These are phyloP conservation scores for Scaptodrosophila latifasciaeformis DNA, from an alignment of 2,888 invertebrate species.

Conservation along the genomic window DNA sequence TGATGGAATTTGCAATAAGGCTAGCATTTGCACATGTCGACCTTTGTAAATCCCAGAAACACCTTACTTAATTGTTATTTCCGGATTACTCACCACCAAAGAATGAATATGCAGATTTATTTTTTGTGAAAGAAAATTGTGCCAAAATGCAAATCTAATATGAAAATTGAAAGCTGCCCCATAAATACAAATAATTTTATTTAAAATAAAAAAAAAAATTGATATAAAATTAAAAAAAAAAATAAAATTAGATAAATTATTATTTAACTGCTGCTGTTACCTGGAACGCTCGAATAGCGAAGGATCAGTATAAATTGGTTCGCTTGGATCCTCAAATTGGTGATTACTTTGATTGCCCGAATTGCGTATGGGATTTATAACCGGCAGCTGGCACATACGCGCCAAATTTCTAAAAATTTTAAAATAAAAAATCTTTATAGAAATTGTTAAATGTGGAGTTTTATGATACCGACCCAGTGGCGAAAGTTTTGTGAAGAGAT, in stretches of 20 bases:
- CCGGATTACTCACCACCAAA: too few species aligned
- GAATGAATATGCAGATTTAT: too few species aligned
- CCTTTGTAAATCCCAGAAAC: constrained; percentile 40
- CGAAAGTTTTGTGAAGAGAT: constrained; percentile 82
- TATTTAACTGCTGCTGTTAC: too few species aligned
- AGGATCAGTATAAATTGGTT: constrained; percentile 94
- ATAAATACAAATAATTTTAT: too few species aligned
- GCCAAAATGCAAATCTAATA: too few species aligned
- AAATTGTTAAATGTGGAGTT: too few species aligned
- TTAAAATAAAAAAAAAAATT: constrained; percentile 1
- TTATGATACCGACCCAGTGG: constrained; percentile 78
- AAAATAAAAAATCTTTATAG: neutral
- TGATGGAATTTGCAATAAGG: constrained; percentile 61
- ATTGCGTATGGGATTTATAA: constrained; percentile 76
- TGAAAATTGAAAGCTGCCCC: too few species aligned
- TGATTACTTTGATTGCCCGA: constrained; percentile 74
- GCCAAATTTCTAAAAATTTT: constrained; percentile 71
- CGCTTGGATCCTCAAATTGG: constrained; percentile 90
- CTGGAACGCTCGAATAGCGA: constrained; percentile 91
- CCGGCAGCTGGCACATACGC: constrained; percentile 75
- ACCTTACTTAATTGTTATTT: neutral
- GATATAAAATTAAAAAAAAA: constrained; percentile 4
- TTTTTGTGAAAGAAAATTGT: too few species aligned
- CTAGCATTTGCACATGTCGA: constrained; percentile 53
- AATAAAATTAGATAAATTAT: constrained; percentile 13